A percentile compares a stretch with the other conserved stretches of the same genome.
Evolutionary conservation across 2,888 invertebrate genomes (phyloP).

Genomic region (Netelia fuscicornis): DNA sequence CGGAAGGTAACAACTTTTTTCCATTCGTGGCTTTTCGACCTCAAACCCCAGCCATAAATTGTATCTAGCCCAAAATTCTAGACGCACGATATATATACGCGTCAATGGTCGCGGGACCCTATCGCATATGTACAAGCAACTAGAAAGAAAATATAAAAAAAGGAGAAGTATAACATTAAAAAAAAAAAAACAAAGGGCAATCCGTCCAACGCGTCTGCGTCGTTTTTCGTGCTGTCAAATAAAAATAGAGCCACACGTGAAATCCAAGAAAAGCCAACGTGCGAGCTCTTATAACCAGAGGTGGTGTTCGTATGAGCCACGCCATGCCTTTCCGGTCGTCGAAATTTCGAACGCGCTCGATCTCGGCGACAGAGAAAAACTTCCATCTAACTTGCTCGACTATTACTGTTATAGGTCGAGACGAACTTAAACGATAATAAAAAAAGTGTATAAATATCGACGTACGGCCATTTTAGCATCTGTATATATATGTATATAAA

Average conservation of each 20-base stretch:
- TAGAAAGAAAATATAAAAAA: neutral
- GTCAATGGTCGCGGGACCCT: too few relatives aligned
- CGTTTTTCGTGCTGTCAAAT: constrained; percentile 15
- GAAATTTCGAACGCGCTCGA: constrained; percentile 24
- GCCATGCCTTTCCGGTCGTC: constrained; percentile 30
- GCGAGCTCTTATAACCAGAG: neutral
- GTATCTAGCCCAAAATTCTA: too few relatives aligned
- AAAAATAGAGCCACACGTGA: constrained; percentile 41
- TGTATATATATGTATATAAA: neutral
- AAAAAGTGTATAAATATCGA: constrained; percentile 55
- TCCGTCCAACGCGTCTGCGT: constrained; percentile 7
- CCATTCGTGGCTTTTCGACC: too few relatives aligned
- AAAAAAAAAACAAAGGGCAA: constrained; percentile 3
- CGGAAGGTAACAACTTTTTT: too few relatives aligned
- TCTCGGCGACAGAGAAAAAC: neutral
- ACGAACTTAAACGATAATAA: constrained; percentile 51
- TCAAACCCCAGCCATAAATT: too few relatives aligned
- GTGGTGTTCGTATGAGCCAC: neutral
- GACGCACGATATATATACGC: too few relatives aligned
- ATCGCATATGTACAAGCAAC: neutral
- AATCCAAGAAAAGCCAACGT: neutral
- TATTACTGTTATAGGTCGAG: constrained; percentile 36
- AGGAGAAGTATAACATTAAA: neutral
- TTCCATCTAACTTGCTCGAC: neutral
- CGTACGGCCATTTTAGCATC: constrained; percentile 2